Conservation (phyloP, 2,113 vertebrate genomes). For the Mustela nigripes region DNA sequence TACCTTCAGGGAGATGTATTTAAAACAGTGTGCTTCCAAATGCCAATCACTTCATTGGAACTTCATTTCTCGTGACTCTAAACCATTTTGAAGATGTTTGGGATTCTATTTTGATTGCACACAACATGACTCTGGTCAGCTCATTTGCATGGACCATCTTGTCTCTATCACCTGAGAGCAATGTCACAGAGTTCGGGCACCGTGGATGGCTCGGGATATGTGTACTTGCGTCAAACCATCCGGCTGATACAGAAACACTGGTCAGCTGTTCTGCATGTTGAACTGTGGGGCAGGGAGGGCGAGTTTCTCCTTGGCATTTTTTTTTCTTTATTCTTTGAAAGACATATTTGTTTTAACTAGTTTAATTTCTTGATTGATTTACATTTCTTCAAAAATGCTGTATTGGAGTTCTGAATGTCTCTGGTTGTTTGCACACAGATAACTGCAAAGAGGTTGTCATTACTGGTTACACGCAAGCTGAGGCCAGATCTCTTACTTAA, state of each 20-base stretch:
- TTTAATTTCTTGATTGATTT: constrained; percentile 87
- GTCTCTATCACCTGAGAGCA: constrained; percentile 89
- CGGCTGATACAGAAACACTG: constrained; percentile 83
- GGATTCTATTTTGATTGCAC: constrained; percentile 85
- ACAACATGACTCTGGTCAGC: constrained; percentile 85
- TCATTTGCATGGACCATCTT: constrained; percentile 93
- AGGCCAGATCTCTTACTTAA: constrained; percentile 96
- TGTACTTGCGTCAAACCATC: constrained; percentile 87
- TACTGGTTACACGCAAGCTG: constrained; percentile 96
- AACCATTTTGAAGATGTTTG: constrained; percentile 89
- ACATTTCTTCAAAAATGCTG: constrained; percentile 85
- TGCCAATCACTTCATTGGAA: constrained; percentile 89
- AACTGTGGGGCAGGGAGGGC: constrained; percentile 78
- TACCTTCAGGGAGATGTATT: constrained; percentile 94
- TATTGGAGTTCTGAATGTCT: constrained; percentile 92
- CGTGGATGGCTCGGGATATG: constrained; percentile 84
- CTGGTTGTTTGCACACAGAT: constrained; percentile 96
- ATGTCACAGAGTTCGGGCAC: constrained; percentile 81
- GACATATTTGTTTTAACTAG: constrained; percentile 82
- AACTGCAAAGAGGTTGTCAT: constrained; percentile 98
- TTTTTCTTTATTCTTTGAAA: constrained; percentile 61
- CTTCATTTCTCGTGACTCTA: constrained; percentile 90
- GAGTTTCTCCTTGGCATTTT: constrained; percentile 79
- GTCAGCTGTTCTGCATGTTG: constrained; percentile 88
- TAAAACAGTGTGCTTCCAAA: constrained; percentile 94